Evolutionary conservation across 2,113 vertebrate genomes (phyloP), one percentile per base, ranked within the genome.

Genomic region (Austrofundulus limnaeus): DNA sequence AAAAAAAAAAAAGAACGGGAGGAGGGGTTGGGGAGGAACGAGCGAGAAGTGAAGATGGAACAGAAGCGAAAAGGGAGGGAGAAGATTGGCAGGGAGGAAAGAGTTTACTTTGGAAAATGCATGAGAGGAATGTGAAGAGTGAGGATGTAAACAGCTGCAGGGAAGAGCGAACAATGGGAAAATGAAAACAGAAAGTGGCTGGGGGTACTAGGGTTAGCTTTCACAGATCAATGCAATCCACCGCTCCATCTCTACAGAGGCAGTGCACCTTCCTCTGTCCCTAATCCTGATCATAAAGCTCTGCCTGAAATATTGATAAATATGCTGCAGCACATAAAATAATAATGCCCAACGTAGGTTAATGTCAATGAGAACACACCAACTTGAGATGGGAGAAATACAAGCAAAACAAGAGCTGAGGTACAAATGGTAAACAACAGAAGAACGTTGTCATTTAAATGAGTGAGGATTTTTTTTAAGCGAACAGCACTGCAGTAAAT

Each of bases 81-180:
- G 62, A 60, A 80, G 81, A 86, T 39, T 80, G 85, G 72, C 81
- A 81, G 75, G 14, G 65, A 85, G 67, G 58, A 79, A 81, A 77
- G 72, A 85, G 85, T 87, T 86, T 84, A 85, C 80, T 77, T 71
- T 83, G 67, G 77, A 75, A 85, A 80, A 83, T 58, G 74, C 79
- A 81, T 73, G 74, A 81, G 69, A 61, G 68, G 60, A 60, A 70
- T 50, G 69, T 75, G 61, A 65, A 78, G 68, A 65, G 68, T n/a
- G 68, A 61, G 64, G 80, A 78, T 65, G 74, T 81, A 87, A 86
- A 86, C 86, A 87, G 82, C 87, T 85, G 67, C 79, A 85, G 77
- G 80, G 73, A 61, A 66, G 75, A 79, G 69, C 41, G 73, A 85
- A 90, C 77, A 86, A 88, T 75, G 55, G 70, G 72, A 74, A 75